Evolutionary conservation across 2,888 invertebrate genomes (phyloP).

Genomic region (Caenorhabditis plicata): DNA sequence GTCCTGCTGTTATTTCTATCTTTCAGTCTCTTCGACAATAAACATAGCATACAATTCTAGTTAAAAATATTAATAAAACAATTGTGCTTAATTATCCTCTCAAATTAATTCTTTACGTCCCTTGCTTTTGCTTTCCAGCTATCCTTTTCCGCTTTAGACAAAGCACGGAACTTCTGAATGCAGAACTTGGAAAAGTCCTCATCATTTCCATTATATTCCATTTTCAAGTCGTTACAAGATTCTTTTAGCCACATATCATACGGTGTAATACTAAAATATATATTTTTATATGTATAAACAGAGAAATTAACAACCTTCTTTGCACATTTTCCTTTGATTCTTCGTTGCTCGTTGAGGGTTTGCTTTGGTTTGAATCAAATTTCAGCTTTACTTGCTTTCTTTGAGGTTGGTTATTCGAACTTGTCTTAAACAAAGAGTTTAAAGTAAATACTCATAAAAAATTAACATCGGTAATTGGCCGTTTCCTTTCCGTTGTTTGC

Average conservation of each 20-base stretch:
- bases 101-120: background rate
- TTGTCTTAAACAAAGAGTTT: no score
- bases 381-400: no score
- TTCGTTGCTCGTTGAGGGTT: no score
- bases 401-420: no score
- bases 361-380: no score
- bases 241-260: constrained; percentile 39
- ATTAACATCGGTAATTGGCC: no score
- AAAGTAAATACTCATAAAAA: no score
- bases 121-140: constrained; percentile 23
- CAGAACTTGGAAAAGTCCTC: constrained; percentile 41
- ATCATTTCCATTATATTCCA: constrained; percentile 18
- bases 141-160: constrained; percentile 35
- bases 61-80: constrained; percentile 1
- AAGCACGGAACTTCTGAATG: constrained; percentile 31
- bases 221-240: constrained; percentile 1
- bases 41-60: background rate
- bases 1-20: constrained; percentile 16
- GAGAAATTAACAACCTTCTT: no score
- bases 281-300: no score
- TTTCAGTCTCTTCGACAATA: constrained; percentile 8
- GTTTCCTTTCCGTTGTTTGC: no score
- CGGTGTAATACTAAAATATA: constrained; percentile 25
- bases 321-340: no score
- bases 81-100: constrained; percentile 2